Percentiles rank a stretch among this genome's conserved stretches.
Evolutionary conservation across 2,888 invertebrate genomes (phyloP).

Genomic region (Sepioteuthis lessoniana): DNA sequence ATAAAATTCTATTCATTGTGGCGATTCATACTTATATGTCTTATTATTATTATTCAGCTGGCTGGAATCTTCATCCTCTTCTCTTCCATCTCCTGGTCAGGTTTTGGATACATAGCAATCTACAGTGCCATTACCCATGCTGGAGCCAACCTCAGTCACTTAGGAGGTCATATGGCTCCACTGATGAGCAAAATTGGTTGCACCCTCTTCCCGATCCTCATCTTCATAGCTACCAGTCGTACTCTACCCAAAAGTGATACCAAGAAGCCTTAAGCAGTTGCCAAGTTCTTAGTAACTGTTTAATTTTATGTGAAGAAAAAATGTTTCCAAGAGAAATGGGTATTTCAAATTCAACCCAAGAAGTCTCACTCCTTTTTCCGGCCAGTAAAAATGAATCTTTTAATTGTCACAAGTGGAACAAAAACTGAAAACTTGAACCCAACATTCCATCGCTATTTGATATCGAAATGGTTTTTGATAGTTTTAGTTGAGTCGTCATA

Average conservation of each 20-base stretch:
- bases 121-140: conserved; percentile 24
- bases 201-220: background rate
- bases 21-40: background rate
- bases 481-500: background rate
- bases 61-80: background rate
- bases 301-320: background rate
- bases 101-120: conserved; percentile 34
- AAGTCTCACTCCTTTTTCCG: background rate
- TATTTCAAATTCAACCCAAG: background rate
- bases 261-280: conserved; percentile 26
- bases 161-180: background rate
- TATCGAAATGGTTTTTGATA: background rate
- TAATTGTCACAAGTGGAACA: background rate
- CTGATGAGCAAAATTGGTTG: background rate
- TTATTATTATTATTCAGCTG: background rate
- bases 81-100: conserved; percentile 4
- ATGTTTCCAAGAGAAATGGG: background rate
- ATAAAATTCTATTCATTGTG: too few relatives aligned
- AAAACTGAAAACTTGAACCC: background rate
- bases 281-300: background rate
- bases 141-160: background rate
- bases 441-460: background rate
- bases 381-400: background rate
- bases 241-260: background rate
- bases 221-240: background rate